Percentiles rank a stretch among this genome's conserved stretches.
Conservation (phyloP, 2,797 vertebrate genomes). For the Danio kyathit region DNA sequence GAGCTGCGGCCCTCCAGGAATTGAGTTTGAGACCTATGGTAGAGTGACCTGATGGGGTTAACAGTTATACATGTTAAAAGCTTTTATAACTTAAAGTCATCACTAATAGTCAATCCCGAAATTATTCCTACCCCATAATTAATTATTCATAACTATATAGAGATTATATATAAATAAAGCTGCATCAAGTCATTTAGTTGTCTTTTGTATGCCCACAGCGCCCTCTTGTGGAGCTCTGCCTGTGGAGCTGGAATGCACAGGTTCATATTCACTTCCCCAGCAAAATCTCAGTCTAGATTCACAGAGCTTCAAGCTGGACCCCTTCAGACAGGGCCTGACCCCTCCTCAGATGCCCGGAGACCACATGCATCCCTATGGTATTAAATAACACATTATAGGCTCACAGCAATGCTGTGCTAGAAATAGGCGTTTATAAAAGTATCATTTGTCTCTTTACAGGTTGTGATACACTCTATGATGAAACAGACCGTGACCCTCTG, state of each 20-base stretch:
- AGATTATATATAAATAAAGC: no score
- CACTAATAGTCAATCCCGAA: no score
- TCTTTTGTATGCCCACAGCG: conserved; percentile 71
- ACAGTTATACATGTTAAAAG: no score
- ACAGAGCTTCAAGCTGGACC: conserved; percentile 86
- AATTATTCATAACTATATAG: no score
- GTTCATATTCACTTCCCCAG: conserved; percentile 77
- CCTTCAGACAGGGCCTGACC: conserved; percentile 94
- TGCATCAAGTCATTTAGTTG: background rate
- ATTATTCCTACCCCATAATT: no score
- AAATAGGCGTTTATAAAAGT: background rate
- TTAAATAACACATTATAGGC: background rate
- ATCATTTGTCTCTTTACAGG: conserved; percentile 74
- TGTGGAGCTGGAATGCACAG: conserved; percentile 83
- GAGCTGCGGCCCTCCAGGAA: no score
- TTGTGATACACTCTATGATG: conserved; percentile 86
- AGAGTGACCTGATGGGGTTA: no score
- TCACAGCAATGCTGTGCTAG: background rate
- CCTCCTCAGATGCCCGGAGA: conserved; percentile 98
- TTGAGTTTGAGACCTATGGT: no score
- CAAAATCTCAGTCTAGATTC: conserved; percentile 80
- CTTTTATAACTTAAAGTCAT: no score
- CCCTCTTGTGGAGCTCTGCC: conserved; percentile 78
- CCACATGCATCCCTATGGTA: conserved; percentile 97
- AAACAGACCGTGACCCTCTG: conserved; percentile 87